Conservation (phyloP, 1,140 invertebrate genomes). For the Drosophila pseudoobscura region DNA sequence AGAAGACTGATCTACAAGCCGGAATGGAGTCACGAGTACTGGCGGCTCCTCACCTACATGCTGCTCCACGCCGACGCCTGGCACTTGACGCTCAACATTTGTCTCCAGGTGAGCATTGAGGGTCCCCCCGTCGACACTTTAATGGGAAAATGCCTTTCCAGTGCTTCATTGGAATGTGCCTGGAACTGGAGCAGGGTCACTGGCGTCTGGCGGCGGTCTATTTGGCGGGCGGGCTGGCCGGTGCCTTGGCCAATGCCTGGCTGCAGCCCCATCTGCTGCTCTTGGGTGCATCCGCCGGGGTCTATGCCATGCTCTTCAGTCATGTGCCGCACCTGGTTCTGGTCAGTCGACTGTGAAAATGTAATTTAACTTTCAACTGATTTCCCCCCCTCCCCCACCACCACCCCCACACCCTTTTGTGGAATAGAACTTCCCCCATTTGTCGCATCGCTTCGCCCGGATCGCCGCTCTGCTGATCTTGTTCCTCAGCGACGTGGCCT, state of each 20-base stretch:
- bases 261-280: slow-evolving; percentile 91
- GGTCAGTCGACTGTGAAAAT: slow-evolving; percentile 85
- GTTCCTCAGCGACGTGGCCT: slow-evolving; percentile 85
- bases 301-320: slow-evolving; percentile 95
- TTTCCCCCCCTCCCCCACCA: slow-evolving; percentile 3
- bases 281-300: slow-evolving; percentile 96
- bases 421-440: slow-evolving; percentile 85
- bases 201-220: slow-evolving; percentile 89
- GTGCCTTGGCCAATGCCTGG: slow-evolving; percentile 90
- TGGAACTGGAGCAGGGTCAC: slow-evolving; percentile 93
- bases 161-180: slow-evolving; percentile 87
- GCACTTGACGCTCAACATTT: slow-evolving; percentile 86
- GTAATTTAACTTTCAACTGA: slow-evolving; percentile 54
- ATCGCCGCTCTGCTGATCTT: slow-evolving; percentile 86
- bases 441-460: slow-evolving; percentile 86
- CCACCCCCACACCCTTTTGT: slow-evolving; percentile 28
- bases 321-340: slow-evolving; percentile 95
- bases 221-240: slow-evolving; percentile 87
- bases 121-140: no score
- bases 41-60: slow-evolving; percentile 93
- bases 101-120: slow-evolving; percentile 82
- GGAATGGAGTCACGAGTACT: slow-evolving; percentile 85
- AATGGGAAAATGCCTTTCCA: slow-evolving; percentile 78
- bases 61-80: slow-evolving; percentile 90
- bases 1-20: slow-evolving; percentile 89